Evolutionary conservation across 2,888 invertebrate genomes (phyloP).

Genomic region (Drosophila merina): DNA sequence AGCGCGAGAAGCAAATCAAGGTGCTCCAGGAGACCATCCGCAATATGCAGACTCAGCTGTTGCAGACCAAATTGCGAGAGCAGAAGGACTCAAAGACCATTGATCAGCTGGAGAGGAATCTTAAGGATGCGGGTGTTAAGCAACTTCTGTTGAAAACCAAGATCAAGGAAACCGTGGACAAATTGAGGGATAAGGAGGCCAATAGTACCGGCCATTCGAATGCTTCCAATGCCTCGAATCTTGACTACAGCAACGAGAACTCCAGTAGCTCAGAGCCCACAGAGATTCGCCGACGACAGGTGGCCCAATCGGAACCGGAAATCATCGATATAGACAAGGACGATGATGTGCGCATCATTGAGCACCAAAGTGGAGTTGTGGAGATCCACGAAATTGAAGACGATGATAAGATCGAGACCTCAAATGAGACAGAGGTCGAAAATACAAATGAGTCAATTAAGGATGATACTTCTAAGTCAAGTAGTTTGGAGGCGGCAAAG

Average conservation of each 20-base stretch:
- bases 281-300: conserved; percentile 23
- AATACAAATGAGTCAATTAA: conserved; percentile 28
- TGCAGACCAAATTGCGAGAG: conserved; percentile 83
- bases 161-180: conserved; percentile 79
- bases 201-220: conserved; percentile 62
- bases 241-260: conserved; percentile 57
- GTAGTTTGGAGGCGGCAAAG: conserved; percentile 2
- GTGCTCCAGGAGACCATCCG: conserved; percentile 84
- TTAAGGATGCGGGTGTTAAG: conserved; percentile 83
- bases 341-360: conserved; percentile 79
- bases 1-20: conserved; percentile 93
- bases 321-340: conserved; percentile 80
- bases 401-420: conserved; percentile 58
- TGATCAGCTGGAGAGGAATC: conserved; percentile 81
- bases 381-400: conserved; percentile 73
- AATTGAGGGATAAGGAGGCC: conserved; percentile 70
- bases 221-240: conserved; percentile 38
- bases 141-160: conserved; percentile 83
- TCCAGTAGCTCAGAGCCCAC: conserved; percentile 38
- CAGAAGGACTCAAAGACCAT: conserved; percentile 81
- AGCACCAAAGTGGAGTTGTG: conserved; percentile 68
- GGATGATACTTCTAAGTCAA: conserved; percentile 14
- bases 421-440: background rate
- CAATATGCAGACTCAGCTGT: conserved; percentile 83
- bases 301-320: conserved; percentile 45